Evolutionary conservation across 2,797 vertebrate genomes (phyloP).

Genomic region (Phyllotis vaccarum): DNA sequence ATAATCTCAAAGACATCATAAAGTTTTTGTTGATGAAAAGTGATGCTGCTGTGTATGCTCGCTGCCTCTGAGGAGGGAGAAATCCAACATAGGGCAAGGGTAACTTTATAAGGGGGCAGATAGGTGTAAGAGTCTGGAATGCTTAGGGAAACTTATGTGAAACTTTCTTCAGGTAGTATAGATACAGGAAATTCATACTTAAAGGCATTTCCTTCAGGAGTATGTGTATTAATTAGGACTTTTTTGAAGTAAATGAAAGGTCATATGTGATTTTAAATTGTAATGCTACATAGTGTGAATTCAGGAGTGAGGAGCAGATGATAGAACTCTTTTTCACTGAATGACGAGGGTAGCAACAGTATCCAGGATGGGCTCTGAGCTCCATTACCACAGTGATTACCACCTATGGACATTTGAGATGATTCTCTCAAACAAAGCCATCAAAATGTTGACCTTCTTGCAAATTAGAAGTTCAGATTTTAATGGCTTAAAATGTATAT

Average conservation of each 20-base stretch:
- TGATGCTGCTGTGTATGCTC: neutral
- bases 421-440: neutral
- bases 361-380: neutral
- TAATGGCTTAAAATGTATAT: neutral
- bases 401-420: neutral
- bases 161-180: neutral
- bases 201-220: neutral
- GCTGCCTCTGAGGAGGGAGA: neutral
- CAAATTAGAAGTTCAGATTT: neutral
- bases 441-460: neutral
- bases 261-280: neutral
- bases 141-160: neutral
- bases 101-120: neutral
- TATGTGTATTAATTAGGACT: neutral
- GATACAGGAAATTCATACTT: neutral
- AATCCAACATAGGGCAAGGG: neutral
- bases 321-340: neutral
- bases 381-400: neutral
- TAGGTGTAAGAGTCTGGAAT: neutral
- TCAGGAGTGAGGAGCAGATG: neutral
- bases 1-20: neutral
- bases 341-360: neutral
- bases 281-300: neutral
- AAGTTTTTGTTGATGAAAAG: constrained; percentile 17
- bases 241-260: neutral